phyloP scores from a whole-genome alignment of 2,888 invertebrate species.

The Endomychus coccineus region DNA sequence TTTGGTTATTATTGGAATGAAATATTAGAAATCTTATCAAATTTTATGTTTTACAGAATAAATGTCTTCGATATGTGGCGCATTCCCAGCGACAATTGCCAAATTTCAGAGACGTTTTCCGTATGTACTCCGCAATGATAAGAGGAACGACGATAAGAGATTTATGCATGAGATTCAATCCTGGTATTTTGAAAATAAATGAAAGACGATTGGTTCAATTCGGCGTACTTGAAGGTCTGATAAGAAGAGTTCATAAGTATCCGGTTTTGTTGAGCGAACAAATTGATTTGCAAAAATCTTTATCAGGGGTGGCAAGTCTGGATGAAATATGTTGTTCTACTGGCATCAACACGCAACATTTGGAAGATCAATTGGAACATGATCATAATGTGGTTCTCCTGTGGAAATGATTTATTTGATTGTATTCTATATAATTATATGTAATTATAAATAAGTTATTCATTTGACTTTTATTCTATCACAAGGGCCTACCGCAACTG shows the following conservation, averaged over 20 bases:
- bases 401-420: conserved; percentile 55
- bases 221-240: conserved; percentile 77
- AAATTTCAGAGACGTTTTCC: conserved; percentile 51
- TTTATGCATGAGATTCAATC: conserved; percentile 62
- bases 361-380: conserved; percentile 76
- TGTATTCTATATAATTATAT: neutral
- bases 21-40: no score
- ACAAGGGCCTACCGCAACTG: no score
- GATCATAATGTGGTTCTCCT: conserved; percentile 76
- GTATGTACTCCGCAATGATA: conserved; percentile 60
- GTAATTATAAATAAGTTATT: no score
- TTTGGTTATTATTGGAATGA: no score
- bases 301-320: conserved; percentile 72
- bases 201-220: conserved; percentile 80
- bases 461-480: no score
- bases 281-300: conserved; percentile 52
- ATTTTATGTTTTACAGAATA: conserved; percentile 42
- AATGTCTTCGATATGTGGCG: conserved; percentile 38
- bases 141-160: conserved; percentile 64
- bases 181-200: conserved; percentile 66
- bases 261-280: conserved; percentile 37
- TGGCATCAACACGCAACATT: conserved; percentile 62
- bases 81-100: conserved; percentile 44
- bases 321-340: conserved; percentile 90
- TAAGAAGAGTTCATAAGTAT: conserved; percentile 69